phyloP scores from a whole-genome alignment of 2,888 invertebrate species.

The Cynaeus angustus region DNA sequence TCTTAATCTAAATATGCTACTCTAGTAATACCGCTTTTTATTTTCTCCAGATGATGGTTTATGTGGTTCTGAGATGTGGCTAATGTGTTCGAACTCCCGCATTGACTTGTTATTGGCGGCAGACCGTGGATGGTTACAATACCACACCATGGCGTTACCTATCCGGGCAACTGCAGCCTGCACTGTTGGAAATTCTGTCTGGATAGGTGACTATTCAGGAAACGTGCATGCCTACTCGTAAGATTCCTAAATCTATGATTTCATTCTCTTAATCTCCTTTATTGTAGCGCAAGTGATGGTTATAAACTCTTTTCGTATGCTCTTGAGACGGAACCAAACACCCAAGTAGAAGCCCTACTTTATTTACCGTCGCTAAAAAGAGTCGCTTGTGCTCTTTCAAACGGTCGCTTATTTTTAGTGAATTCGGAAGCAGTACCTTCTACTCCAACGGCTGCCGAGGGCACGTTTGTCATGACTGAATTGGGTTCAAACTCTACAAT shows the following conservation, averaged over 20 bases:
- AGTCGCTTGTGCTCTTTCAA: conserved; percentile 87
- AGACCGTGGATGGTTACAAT: conserved; percentile 77
- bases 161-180: conserved; percentile 82
- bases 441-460: conserved; percentile 80
- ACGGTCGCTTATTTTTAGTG: conserved; percentile 85
- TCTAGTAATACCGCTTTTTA: too few relatives aligned
- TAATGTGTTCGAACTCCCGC: conserved; percentile 80
- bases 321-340: conserved; percentile 80
- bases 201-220: conserved; percentile 94
- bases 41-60: conserved; percentile 72
- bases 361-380: conserved; percentile 79
- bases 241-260: conserved; percentile 57
- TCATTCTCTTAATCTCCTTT: too few relatives aligned
- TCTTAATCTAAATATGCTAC: too few relatives aligned
- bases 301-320: conserved; percentile 77
- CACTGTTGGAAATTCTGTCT: conserved; percentile 84
- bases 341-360: conserved; percentile 80
- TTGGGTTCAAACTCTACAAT: conserved; percentile 81
- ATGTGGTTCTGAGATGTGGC: conserved; percentile 82
- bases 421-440: conserved; percentile 76
- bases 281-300: conserved; percentile 73
- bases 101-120: conserved; percentile 76
- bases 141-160: conserved; percentile 74
- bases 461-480: conserved; percentile 85
- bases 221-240: conserved; percentile 87